Base-by-base conservation (phyloP, 2,113 vertebrate genomes). In the Thomomys bottae region DNA sequence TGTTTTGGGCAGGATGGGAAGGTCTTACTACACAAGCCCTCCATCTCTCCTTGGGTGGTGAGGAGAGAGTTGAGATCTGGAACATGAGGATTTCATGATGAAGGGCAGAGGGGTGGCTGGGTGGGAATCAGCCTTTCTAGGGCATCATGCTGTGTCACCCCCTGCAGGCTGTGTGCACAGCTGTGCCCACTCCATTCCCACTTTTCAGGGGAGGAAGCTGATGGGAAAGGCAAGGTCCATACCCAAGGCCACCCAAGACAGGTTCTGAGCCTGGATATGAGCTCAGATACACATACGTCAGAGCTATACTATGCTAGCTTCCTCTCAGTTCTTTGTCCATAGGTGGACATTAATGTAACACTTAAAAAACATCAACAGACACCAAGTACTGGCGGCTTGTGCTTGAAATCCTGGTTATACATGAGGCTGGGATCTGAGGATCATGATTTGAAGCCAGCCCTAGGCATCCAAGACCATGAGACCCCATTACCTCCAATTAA, bases 341-440 rank as follows among this genome's bases (percentile, higher is more conserved):
- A 66, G 75, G 28, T 75, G 10, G 76, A 21, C 21, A 81, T 81
- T 28, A 66, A 95, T 18, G 1, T 73, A 72, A 90, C 72, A 28
- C 95, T 96, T 88, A 90, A 95, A 95, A 96, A 92, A 86, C 94
- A 84, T 6, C 49, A 54, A 15, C 49, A 54, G 49, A 17, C 49
- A 54, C 49, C 8, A 15, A 15, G 49, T 54, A 20, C 49, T 54
- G 45, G 45, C 49, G n/a, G n/a, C n/a, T n/a, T n/a, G 18, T 54
- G 14, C 49, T 54, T 54, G 49, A 54, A 54, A 54, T 54, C 49
- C 49, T 54, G 49, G 49, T 54, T 54, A 54, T 15, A 17, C 18
- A 15, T 54, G 49, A 54, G 49, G 14, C 49, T 17, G 49, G 49
- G 49, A 54, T 54, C 49, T 54, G 49, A 54, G 49, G 49, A 54